Percentiles rank a stretch among this genome's conserved stretches.
These are phyloP conservation scores for Uropetala carovei DNA, from an alignment of 2,888 invertebrate species.

Conservation along the genomic window DNA sequence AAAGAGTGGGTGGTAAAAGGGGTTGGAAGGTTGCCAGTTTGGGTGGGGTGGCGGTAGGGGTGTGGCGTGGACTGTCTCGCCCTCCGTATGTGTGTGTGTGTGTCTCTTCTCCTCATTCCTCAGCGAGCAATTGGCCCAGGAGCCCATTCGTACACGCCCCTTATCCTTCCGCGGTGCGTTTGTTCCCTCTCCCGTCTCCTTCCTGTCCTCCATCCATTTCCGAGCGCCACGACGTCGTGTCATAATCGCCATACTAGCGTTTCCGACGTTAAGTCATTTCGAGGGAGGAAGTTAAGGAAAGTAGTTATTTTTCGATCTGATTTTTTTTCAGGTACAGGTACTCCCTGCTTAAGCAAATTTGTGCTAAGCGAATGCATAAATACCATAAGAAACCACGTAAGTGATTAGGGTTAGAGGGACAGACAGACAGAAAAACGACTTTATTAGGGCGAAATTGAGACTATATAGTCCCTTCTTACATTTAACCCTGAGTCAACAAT, in stretches of 20 bases:
- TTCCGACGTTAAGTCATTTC: not conserved
- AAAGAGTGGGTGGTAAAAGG: not conserved
- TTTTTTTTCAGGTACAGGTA: too few relatives aligned
- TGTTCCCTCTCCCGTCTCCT: not conserved
- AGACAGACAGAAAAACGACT: too few relatives aligned
- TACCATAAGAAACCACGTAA: too few relatives aligned
- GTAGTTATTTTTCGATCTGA: too few relatives aligned
- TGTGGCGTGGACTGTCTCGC: not conserved
- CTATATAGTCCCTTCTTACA: too few relatives aligned
- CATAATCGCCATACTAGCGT: not conserved
- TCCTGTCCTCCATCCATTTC: not conserved
- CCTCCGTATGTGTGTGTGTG: not conserved
- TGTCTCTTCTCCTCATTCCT: not conserved
- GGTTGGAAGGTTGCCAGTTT: not conserved
- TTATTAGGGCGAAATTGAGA: too few relatives aligned
- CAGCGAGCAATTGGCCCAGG: slow-evolving; percentile 1
- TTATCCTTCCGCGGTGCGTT: not conserved
- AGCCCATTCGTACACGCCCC: not conserved
- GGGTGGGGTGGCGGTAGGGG: not conserved
- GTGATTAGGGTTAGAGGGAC: too few relatives aligned
- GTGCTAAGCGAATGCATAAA: too few relatives aligned
- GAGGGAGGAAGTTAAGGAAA: not conserved
- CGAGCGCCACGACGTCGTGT: not conserved
- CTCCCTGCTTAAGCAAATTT: too few relatives aligned
- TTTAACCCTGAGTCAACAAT: too few relatives aligned